Percentiles rank a stretch among this genome's conserved stretches.
Conservation (phyloP, 2,797 vertebrate species). For the Argentina silus region DNA sequence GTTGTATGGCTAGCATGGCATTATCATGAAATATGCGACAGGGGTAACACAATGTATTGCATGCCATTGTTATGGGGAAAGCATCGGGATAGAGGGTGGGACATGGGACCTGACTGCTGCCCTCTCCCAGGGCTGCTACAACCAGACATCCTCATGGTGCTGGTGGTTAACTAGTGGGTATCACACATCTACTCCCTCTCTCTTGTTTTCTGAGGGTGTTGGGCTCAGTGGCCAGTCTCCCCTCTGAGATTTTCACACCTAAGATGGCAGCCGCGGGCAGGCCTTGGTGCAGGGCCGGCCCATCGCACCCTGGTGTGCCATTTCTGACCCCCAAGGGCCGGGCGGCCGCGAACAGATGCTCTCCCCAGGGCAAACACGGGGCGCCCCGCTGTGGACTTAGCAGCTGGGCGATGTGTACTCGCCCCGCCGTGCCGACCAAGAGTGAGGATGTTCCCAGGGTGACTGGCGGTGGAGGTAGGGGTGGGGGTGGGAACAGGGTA, state of each 20-base stretch:
- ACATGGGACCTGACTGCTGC: constrained; percentile 24
- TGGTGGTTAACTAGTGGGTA: constrained; percentile 48
- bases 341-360: constrained; percentile 59
- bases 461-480: constrained; percentile 33
- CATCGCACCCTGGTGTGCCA: constrained; percentile 70
- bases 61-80: not conserved
- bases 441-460: constrained; percentile 75
- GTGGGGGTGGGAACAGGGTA: constrained; percentile 1
- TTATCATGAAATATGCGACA: no score
- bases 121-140: constrained; percentile 39
- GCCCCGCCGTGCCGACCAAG: constrained; percentile 61
- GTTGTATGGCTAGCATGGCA: no score
- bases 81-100: not conserved
- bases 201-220: constrained; percentile 22
- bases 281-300: constrained; percentile 52
- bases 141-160: constrained; percentile 49
- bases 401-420: constrained; percentile 77
- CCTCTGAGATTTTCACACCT: constrained; percentile 70
- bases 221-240: constrained; percentile 34
- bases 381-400: constrained; percentile 71
- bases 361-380: constrained; percentile 68
- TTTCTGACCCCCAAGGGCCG: constrained; percentile 63
- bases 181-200: constrained; percentile 43
- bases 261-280: constrained; percentile 27
- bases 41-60: no score